Evolutionary conservation across 2,888 invertebrate species (phyloP), one percentile per base, ranked within the genome.

Genomic region (Aphrophora alni): DNA sequence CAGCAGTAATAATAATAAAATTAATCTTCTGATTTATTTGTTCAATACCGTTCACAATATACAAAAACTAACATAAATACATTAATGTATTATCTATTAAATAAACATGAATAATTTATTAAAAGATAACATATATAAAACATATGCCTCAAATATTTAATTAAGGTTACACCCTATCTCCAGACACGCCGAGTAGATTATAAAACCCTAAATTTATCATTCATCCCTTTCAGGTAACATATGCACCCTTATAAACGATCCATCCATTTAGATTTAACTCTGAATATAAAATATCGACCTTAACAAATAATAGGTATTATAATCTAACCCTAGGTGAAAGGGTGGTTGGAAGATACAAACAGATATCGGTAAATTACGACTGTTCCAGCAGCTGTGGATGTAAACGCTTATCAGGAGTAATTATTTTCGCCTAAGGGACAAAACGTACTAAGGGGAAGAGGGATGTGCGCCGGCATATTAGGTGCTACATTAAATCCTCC

Each of bases 351-450:
- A 59, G 59, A 59, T 59, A 21, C 21, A 59, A 59, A 59, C 59
- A 21, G 59, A 59, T 59, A 59, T 59, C 59, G 21, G 59, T 59
- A 59, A 59, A 21, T 21, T 59, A 59, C 59, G 59, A 59, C 59
- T 59, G 59, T 21, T 59, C 21, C 21, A 59, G 21, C 59, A 59
- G 59, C 59, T 59, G 59, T 59, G 59, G 59, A 59, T 59, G 59
- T 21, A 8, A 59, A 14, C 38, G 78, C 78, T 79, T 79, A 79
- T 79, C 78, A 38, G 73, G n/a, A 74, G 59, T 79, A 74, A 79
- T 79, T 74, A 79, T 79, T 78, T 78, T 79, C 59, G 78, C 78
- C 78, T 75, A 74, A 73, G 74, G 78, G 78, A 79, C 78, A 79
- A 79, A 79, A 51, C 78, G 78, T 44, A 24, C 51, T 0, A 51